phyloP scores from a whole-genome alignment of 1,140 invertebrate genomes.

The Bombus pyrosoma region DNA sequence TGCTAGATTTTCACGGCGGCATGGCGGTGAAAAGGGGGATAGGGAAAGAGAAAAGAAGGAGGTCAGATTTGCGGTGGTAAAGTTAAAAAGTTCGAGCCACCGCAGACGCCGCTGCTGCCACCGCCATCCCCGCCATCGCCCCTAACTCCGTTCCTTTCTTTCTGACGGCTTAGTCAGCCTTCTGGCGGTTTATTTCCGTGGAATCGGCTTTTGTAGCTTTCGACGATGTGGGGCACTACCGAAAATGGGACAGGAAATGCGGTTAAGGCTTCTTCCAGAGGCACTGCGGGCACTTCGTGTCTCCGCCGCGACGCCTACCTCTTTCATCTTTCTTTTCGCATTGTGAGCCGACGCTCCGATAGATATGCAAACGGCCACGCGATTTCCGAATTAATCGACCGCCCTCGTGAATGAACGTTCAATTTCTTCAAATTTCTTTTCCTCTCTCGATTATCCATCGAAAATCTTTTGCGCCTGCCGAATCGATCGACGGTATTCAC shows the following conservation, averaged over 20 bases:
- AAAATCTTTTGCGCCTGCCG: neutral
- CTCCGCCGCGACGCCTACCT: conserved; percentile 29
- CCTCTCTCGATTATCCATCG: neutral
- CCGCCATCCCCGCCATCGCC: neutral
- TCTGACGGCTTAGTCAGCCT: conserved; percentile 53
- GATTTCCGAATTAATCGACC: conserved; percentile 34
- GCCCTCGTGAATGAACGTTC: neutral
- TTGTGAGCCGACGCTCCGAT: conserved; percentile 8
- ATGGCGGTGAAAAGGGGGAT: neutral
- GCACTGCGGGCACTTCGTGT: conserved; percentile 42
- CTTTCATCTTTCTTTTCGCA: conserved; percentile 45
- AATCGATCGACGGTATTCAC: neutral
- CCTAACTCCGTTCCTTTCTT: conserved; percentile 22
- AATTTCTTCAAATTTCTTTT: neutral
- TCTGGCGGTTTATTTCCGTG: conserved; percentile 63
- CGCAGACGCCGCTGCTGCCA: neutral
- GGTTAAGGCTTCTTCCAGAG: conserved; percentile 60
- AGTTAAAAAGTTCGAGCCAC: conserved; percentile 50
- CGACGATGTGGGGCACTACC: conserved; percentile 43
- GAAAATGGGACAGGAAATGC: conserved; percentile 67
- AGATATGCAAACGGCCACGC: neutral
- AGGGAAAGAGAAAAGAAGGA: conserved; percentile 12
- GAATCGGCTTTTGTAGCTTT: conserved; percentile 65
- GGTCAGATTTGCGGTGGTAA: conserved; percentile 48
- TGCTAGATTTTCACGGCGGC: conserved; percentile 30